Evolutionary conservation across 2,888 invertebrate genomes (phyloP), one percentile per base, ranked within the genome.

Genomic region (Yponomeuta evonymella): DNA sequence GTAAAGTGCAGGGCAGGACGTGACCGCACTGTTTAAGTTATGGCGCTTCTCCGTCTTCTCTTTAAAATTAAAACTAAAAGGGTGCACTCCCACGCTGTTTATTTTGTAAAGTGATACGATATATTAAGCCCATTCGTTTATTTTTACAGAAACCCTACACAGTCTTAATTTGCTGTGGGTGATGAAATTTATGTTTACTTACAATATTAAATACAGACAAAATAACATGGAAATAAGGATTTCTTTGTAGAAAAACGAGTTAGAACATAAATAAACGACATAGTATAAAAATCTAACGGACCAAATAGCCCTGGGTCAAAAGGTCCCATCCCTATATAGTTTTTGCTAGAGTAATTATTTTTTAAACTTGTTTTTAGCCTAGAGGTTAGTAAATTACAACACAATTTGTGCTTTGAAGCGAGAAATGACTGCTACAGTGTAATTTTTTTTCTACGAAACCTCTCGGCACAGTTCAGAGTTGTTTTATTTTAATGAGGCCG

Each of bases 21-120:
- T 83, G 83, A 83, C 79, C 79, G 77, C 76, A 78, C 76, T 83
- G 73, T 79, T 74, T 73, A 80, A 79, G 74, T 78, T 76, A 79
- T 73, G 63, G 70, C 65, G 70, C 71, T 58, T 58, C 51, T 72
- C 71, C 73, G 73, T 73, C 72, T 73, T 70, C 71, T 70, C 73
- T 73, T 36, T 68, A 71, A 72, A 73, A 73, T 73, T 74, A 72
- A 74, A 74, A 74, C 72, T 69, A 51, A 11, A 30, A 15, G 70
- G 30, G 9, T 29, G 62, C 68, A 30, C 70, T 73, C 70, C 70
- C 51, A 8, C 66, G 43, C 58, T 64, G 64, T 15, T 43, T 51
- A 58, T 69, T 64, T 63, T 66, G 43, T 48, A 48, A 30, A 29
- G 2, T 23, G 64, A 12, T 10, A 64, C 64, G 29, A 30, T 30